phyloP scores from a whole-genome alignment of 30 jellyfish, hydroid and myxozoan genomes.

The Hydractinia symbiolongicarpus region DNA sequence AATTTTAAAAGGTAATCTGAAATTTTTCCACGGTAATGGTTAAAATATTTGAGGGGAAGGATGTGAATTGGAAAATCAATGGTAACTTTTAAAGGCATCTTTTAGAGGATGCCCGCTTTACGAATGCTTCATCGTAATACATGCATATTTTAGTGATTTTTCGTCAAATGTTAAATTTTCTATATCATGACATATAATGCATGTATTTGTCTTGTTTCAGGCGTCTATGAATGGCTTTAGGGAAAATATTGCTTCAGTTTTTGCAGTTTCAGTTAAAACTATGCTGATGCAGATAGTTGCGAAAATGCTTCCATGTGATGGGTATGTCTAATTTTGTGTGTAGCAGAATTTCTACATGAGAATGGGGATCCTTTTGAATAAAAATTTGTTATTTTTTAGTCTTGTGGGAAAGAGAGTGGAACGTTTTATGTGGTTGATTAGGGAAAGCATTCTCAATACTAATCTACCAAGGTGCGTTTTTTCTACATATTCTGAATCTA shows the following conservation, averaged over 20 bases:
- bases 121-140: too few relatives aligned
- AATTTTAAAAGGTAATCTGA: too few relatives aligned
- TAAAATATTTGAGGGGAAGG: too few relatives aligned
- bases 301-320: slow-evolving; percentile 8
- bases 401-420: not conserved
- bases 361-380: not conserved
- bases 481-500: too few relatives aligned
- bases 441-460: not conserved
- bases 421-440: not conserved
- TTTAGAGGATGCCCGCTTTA: too few relatives aligned
- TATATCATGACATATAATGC: not conserved
- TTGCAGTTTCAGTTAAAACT: not conserved
- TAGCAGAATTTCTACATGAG: not conserved
- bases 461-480: slow-evolving; percentile 5
- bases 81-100: too few relatives aligned
- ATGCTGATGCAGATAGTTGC: not conserved
- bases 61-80: too few relatives aligned
- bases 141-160: too few relatives aligned
- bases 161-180: too few relatives aligned
- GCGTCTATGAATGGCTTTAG: not conserved
- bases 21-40: too few relatives aligned
- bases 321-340: not conserved
- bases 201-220: not conserved
- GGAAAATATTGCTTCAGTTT: not conserved
- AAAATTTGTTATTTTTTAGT: not conserved